Evolutionary conservation across 2,888 invertebrate genomes (phyloP), one percentile per base, ranked within the genome.

Genomic region (Tineola bisselliella): DNA sequence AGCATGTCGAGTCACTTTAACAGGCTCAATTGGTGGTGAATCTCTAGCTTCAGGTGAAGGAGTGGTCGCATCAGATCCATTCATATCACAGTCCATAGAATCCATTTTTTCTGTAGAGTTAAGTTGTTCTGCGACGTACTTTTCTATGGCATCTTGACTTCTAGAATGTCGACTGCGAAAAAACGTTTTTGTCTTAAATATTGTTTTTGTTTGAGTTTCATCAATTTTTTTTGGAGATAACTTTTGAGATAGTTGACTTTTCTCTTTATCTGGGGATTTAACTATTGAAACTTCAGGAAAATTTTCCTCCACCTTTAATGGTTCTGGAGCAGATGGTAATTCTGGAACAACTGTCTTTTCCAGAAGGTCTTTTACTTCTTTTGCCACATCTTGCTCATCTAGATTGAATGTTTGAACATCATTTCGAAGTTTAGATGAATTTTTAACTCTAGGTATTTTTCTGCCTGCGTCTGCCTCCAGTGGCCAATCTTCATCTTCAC

Each of bases 401-500:
- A 84, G 67, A 66, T 81, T 84, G 25, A 81, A 61, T 63, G 81
- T 83, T 65, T 84, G 84, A 3, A 77, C 70, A 57, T 83, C 81
- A 58, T 83, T 81, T 64, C 79, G 83, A 56, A 79, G 73, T 67
- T 80, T 79, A 5, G 72, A 71, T 30, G 82, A 78, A 69, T 84
- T 87, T 64, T 81, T 84, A 2, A 91, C 88, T 61, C 92, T 81
- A 0, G 92, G 91, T 65, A 92, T 91, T 81, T 92, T 92, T 64
- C 91, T 83, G 12, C 91, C 88, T 31, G 74, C 81, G 65, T 84
- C 88, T 18, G 81, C 79, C 68, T 89, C 88, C 62, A 88, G 79
- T 11, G 87, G 84, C 84, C 89, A 87, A 68, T 88, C 89, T 71
- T 92, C 90, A 65, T 93, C 93, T 64, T 93, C 93, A 66, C 92